Percentiles rank a stretch among this genome's conserved stretches.
Conservation (phyloP, 2,113 vertebrate genomes). For the Seriola aureovittata region DNA sequence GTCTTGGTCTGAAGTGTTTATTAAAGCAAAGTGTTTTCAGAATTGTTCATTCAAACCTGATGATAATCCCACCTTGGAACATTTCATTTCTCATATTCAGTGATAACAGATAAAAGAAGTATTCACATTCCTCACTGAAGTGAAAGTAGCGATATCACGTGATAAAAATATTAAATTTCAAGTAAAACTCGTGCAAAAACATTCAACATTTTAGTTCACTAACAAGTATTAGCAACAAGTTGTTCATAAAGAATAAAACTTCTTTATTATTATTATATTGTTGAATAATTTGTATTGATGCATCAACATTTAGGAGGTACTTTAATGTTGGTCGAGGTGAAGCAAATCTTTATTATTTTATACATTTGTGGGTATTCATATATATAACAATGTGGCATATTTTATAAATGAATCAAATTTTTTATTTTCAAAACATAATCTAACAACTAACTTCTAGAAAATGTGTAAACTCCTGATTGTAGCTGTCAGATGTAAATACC, state of each 20-base stretch:
- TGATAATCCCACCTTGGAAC: neutral
- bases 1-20: constrained; percentile 1
- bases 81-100: neutral
- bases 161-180: neutral
- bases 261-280: too few relatives aligned
- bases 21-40: constrained; percentile 4
- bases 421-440: neutral
- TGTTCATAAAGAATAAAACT: too few relatives aligned
- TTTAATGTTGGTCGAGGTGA: too few relatives aligned
- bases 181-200: too few relatives aligned
- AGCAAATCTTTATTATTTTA: neutral
- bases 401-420: neutral
- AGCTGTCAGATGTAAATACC: too few relatives aligned
- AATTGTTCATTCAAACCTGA: neutral
- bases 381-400: neutral
- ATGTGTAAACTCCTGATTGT: too few relatives aligned
- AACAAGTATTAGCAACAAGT: too few relatives aligned
- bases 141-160: neutral
- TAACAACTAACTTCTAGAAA: too few relatives aligned
- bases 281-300: neutral
- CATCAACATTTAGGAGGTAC: neutral
- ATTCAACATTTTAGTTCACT: neutral
- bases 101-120: neutral
- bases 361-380: neutral
- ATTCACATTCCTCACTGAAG: neutral